phyloP scores from a whole-genome alignment of 1,140 invertebrate genomes.

The Lasaia peninsularis region DNA sequence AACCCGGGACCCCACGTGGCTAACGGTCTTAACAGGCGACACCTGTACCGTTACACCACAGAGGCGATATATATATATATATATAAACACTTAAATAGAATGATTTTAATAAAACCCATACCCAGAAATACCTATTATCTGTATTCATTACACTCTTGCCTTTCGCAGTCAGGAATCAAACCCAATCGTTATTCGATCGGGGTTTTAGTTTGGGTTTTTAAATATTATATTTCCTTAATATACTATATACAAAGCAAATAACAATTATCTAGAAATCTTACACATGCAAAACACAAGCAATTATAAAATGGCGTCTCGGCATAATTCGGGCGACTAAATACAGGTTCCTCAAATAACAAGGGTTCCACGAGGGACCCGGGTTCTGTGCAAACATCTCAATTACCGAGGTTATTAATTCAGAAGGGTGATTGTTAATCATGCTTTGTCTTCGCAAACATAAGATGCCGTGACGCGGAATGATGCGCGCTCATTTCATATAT shows the following conservation, averaged over 20 bases:
- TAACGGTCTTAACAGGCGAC: no score
- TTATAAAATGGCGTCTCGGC: constrained; percentile 45
- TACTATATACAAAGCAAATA: neutral
- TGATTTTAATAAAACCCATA: no score
- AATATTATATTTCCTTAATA: no score
- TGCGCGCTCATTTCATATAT: neutral
- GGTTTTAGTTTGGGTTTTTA: no score
- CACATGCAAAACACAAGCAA: constrained; percentile 17
- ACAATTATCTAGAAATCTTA: neutral
- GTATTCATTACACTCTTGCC: no score
- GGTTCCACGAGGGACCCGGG: neutral
- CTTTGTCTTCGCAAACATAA: constrained; percentile 32
- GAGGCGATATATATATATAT: no score
- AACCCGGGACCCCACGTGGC: no score
- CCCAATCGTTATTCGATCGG: no score
- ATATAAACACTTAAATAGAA: no score
- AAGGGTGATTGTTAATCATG: constrained; percentile 47
- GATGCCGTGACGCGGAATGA: constrained; percentile 2
- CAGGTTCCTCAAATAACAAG: constrained; percentile 8
- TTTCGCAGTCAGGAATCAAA: no score
- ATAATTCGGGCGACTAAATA: constrained; percentile 19
- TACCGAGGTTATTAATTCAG: constrained; percentile 54
- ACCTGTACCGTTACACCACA: no score
- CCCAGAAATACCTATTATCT: no score
- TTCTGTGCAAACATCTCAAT: constrained; percentile 52